Conservation (phyloP, 2,888 invertebrate species). For the Drosophila subquinaria region DNA sequence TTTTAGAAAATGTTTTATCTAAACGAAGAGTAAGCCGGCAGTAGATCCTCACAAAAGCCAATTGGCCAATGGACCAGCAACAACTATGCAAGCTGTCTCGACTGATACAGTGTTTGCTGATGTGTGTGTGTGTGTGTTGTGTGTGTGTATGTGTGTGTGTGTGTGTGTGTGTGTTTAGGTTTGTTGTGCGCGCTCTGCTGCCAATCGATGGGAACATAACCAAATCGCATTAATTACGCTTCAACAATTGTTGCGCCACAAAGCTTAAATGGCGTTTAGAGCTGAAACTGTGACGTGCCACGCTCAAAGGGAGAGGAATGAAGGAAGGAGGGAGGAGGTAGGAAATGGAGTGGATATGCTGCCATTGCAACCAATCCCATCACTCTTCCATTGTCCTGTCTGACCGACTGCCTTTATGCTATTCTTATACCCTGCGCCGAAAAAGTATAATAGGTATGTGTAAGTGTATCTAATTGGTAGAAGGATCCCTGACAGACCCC, state of each 20-base stretch:
- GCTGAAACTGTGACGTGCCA: slow-evolving; percentile 34
- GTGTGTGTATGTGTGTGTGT: slow-evolving; percentile 3
- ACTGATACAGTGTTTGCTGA: slow-evolving; percentile 1
- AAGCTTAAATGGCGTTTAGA: slow-evolving; percentile 61
- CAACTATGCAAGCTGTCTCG: slow-evolving; percentile 3
- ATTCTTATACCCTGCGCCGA: background rate
- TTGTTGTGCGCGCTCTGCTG: slow-evolving; percentile 21
- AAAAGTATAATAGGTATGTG: background rate
- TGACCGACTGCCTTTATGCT: slow-evolving; percentile 6
- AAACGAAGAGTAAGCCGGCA: slow-evolving; percentile 32
- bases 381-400: background rate
- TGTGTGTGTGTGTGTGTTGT: background rate
- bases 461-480: background rate
- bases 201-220: slow-evolving; percentile 73
- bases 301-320: background rate
- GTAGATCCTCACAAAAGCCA: slow-evolving; percentile 56
- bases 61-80: slow-evolving; percentile 46
- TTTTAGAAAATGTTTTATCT: slow-evolving; percentile 48
- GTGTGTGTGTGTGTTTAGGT: background rate
- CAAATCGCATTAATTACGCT: slow-evolving; percentile 80
- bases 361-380: background rate
- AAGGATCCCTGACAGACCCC: background rate
- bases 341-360: background rate
- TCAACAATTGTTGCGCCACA: slow-evolving; percentile 79
- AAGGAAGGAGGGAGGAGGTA: background rate